Evolutionary conservation across 2,797 vertebrate species (phyloP).

Genomic region (Centropyge bicolor): DNA sequence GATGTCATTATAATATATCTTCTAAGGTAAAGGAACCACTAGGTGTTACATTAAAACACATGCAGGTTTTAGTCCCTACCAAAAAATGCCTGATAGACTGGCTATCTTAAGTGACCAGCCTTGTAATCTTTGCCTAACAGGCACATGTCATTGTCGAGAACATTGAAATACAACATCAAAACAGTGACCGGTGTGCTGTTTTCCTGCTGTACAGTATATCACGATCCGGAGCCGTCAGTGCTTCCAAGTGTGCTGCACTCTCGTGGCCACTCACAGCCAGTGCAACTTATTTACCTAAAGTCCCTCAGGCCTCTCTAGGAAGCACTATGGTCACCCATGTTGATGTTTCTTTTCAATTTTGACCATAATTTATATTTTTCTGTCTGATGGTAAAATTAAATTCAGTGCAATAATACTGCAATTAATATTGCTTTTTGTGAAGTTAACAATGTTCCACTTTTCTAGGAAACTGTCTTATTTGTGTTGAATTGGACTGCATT

Average conservation of each 20-base stretch:
- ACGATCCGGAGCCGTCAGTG: slow-evolving; percentile 43
- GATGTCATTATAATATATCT: slow-evolving; percentile 14
- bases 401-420: not conserved
- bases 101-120: not conserved
- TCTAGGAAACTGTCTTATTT: not conserved
- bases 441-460: not conserved
- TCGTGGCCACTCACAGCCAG: slow-evolving; percentile 61
- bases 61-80: slow-evolving; percentile 6
- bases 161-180: slow-evolving; percentile 32
- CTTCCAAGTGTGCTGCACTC: slow-evolving; percentile 75
- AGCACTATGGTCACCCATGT: slow-evolving; percentile 30
- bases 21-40: not conserved
- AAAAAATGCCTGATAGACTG: no score
- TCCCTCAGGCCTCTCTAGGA: slow-evolving; percentile 31
- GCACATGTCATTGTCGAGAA: slow-evolving; percentile 34
- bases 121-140: slow-evolving; percentile 13
- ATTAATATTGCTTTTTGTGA: not conserved
- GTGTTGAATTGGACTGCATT: not conserved
- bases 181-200: slow-evolving; percentile 44
- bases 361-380: not conserved
- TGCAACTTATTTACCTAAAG: slow-evolving; percentile 78
- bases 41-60: slow-evolving; percentile 15
- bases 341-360: slow-evolving; percentile 16
- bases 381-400: not conserved
- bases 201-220: slow-evolving; percentile 61